These are phyloP conservation scores for Yasuhikotakia modesta DNA, from an alignment of 2,797 vertebrate species.

Conservation along the genomic window DNA sequence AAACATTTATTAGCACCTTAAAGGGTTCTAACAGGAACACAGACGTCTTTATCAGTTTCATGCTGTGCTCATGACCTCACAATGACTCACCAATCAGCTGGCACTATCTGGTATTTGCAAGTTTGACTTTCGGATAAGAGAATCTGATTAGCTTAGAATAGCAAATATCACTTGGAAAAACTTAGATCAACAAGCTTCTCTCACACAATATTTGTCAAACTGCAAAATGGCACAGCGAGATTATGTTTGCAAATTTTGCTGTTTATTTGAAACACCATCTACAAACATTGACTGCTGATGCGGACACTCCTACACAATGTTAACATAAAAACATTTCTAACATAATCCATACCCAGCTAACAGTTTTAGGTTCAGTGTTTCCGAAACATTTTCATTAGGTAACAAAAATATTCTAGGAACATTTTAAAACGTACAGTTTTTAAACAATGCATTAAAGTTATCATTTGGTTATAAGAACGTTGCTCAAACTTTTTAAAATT, in stretches of 20 bases:
- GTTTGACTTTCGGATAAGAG: conserved; percentile 37
- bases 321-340: conserved; percentile 1
- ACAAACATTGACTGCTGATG: conserved; percentile 14
- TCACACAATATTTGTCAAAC: conserved; percentile 24
- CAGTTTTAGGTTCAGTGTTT: too few species aligned
- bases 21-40: conserved; percentile 25
- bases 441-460: too few species aligned
- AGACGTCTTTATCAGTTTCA: conserved; percentile 52
- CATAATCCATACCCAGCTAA: not conserved
- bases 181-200: conserved; percentile 13
- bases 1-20: conserved; percentile 50
- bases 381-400: too few species aligned
- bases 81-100: conserved; percentile 22
- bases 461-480: too few species aligned
- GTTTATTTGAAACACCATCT: not conserved
- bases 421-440: too few species aligned
- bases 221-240: not conserved
- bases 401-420: too few species aligned
- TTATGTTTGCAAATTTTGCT: not conserved
- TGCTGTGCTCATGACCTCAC: conserved; percentile 44
- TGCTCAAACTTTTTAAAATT: too few species aligned
- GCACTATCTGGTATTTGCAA: conserved; percentile 28
- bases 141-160: not conserved
- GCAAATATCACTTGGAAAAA: conserved; percentile 11
- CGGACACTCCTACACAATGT: conserved; percentile 1